Conservation (phyloP, 1,140 invertebrate species). For the Gonatopus flavifemur region DNA sequence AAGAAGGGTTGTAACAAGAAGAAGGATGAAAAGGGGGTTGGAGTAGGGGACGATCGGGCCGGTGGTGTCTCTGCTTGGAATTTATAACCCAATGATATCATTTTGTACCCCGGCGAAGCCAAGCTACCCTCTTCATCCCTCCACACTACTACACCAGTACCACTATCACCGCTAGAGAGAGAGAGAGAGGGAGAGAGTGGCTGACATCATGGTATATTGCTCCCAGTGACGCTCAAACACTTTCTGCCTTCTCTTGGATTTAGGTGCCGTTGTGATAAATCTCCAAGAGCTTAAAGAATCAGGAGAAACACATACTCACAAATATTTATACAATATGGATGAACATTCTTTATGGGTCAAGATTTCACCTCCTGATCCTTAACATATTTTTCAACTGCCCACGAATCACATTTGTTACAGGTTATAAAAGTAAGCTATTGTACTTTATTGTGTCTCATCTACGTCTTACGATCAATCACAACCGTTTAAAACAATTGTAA, state of each 20-base stretch:
- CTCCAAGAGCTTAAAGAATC: constrained; percentile 34
- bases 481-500: too few species aligned
- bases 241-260: constrained; percentile 33
- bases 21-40: constrained; percentile 19
- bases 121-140: constrained; percentile 40
- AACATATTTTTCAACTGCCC: too few species aligned
- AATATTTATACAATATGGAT: too few species aligned
- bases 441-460: too few species aligned
- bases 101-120: constrained; percentile 53
- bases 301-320: too few species aligned
- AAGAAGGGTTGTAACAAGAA: constrained; percentile 48
- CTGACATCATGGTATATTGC: constrained; percentile 55
- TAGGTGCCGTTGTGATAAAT: constrained; percentile 35
- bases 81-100: constrained; percentile 59
- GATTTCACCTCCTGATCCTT: too few species aligned
- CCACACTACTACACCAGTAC: constrained; percentile 13
- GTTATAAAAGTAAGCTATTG: too few species aligned
- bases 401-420: too few species aligned
- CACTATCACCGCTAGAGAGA: constrained; percentile 26
- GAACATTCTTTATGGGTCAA: too few species aligned
- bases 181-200: constrained; percentile 42
- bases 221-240: constrained; percentile 50
- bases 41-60: constrained; percentile 40
- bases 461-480: too few species aligned
- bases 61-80: constrained; percentile 52